A percentile compares a stretch with the other conserved stretches of the same genome.
Conservation (phyloP, 2,888 invertebrate species). For the Luperina testacea region DNA sequence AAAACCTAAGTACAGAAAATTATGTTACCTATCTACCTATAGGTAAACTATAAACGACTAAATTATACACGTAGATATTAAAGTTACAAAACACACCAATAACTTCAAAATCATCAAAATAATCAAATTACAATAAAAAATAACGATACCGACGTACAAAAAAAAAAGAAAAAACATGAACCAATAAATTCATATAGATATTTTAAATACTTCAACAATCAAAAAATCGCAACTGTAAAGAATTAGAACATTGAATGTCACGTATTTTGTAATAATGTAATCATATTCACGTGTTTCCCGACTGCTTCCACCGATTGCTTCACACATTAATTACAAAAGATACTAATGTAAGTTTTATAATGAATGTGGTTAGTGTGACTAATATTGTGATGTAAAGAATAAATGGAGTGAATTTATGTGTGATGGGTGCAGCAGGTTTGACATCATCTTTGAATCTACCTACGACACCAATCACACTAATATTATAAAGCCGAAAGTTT, state of each 20-base stretch:
- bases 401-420: neutral
- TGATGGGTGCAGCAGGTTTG: neutral
- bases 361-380: slow-evolving; percentile 36
- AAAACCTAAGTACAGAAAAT: neutral
- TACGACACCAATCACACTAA: neutral
- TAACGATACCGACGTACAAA: neutral
- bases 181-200: neutral
- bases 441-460: neutral
- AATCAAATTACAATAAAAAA: slow-evolving; percentile 16
- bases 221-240: neutral
- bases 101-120: slow-evolving; percentile 15
- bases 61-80: neutral
- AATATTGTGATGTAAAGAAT: slow-evolving; percentile 33
- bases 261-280: slow-evolving; percentile 17
- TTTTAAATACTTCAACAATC: neutral
- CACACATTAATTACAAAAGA: slow-evolving; percentile 43
- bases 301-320: slow-evolving; percentile 14
- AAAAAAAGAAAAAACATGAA: slow-evolving; percentile 8
- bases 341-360: slow-evolving; percentile 24
- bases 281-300: slow-evolving; percentile 7
- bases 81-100: neutral
- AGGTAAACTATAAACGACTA: neutral
- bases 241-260: slow-evolving; percentile 30
- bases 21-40: no score
- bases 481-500: no score